These are phyloP conservation scores for Sarcophaga bullata DNA, from an alignment of 1,140 invertebrate genomes.

Conservation along the genomic window DNA sequence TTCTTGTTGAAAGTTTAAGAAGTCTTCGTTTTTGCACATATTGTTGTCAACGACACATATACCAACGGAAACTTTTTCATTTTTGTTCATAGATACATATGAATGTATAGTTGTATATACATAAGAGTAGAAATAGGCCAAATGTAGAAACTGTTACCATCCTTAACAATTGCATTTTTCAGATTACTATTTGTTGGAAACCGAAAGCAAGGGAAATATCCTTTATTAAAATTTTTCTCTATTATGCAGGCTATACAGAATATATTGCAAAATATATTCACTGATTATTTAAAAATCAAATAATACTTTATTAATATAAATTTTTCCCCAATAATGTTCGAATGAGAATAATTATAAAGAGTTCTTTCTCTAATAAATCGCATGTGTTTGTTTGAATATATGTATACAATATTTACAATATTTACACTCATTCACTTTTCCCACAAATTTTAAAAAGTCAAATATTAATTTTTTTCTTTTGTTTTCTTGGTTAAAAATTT, in stretches of 20 bases:
- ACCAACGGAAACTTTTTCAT: too few relatives aligned
- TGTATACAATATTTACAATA: background rate
- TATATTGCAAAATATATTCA: too few relatives aligned
- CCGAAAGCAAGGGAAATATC: background rate
- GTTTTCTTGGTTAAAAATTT: conserved; percentile 14
- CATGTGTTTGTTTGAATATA: background rate
- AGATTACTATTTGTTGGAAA: background rate
- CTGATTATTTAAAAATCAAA: too few relatives aligned
- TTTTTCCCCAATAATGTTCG: background rate
- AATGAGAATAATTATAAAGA: background rate
- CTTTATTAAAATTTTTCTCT: background rate
- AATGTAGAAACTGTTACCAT: background rate
- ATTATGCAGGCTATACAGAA: background rate
- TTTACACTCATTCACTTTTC: background rate
- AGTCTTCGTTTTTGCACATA: background rate
- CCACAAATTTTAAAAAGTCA: background rate
- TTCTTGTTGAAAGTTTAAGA: conserved; percentile 6
- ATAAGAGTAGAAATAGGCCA: background rate
- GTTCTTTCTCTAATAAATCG: too few relatives aligned
- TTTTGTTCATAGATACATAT: too few relatives aligned
- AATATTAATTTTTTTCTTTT: background rate
- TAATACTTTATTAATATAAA: too few relatives aligned
- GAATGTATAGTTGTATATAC: too few relatives aligned
- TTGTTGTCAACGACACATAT: conserved; percentile 23
- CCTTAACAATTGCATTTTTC: background rate